A percentile compares a stretch with the other conserved stretches of the same genome.
Evolutionary conservation across 2,888 invertebrate genomes (phyloP).

Genomic region (Pediacus dermestoides): DNA sequence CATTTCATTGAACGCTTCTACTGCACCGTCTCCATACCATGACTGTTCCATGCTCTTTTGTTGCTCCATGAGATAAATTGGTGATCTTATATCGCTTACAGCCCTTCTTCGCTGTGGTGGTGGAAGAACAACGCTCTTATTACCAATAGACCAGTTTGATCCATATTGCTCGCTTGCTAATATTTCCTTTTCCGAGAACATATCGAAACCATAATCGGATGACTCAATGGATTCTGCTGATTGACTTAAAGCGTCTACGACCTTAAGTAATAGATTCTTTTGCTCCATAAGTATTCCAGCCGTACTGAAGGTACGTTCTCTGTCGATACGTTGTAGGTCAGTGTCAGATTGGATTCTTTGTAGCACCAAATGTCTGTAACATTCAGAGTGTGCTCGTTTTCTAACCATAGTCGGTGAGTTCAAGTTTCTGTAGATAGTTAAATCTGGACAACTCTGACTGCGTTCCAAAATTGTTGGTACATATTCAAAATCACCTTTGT

Average conservation of each 20-base stretch:
- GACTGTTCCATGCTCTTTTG: slow-evolving; percentile 54
- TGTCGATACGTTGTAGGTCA: slow-evolving; percentile 71
- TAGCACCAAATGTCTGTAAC: slow-evolving; percentile 46
- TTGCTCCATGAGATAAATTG: slow-evolving; percentile 42
- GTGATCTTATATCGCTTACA: slow-evolving; percentile 56
- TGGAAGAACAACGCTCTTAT: slow-evolving; percentile 43
- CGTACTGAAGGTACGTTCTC: slow-evolving; percentile 67
- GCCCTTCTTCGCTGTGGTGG: slow-evolving; percentile 57
- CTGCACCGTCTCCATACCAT: slow-evolving; percentile 66
- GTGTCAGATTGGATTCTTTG: slow-evolving; percentile 72
- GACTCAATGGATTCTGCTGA: slow-evolving; percentile 34
- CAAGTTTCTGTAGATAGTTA: slow-evolving; percentile 58
- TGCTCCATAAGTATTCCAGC: slow-evolving; percentile 70
- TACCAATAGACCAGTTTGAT: slow-evolving; percentile 56
- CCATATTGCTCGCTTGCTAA: slow-evolving; percentile 62
- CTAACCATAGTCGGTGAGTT: slow-evolving; percentile 47
- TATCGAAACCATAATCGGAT: slow-evolving; percentile 55
- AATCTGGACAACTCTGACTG: slow-evolving; percentile 69
- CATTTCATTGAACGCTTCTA: slow-evolving; percentile 57
- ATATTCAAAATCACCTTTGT: slow-evolving; percentile 58
- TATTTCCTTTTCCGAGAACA: slow-evolving; percentile 72
- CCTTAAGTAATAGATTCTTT: slow-evolving; percentile 69
- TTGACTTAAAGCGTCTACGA: slow-evolving; percentile 72
- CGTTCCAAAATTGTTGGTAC: slow-evolving; percentile 50
- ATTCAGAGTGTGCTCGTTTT: slow-evolving; percentile 64